A percentile compares a stretch with the other conserved stretches of the same genome.
Evolutionary conservation across 2,888 invertebrate genomes (phyloP).

Genomic region (Lysandra coridon): DNA sequence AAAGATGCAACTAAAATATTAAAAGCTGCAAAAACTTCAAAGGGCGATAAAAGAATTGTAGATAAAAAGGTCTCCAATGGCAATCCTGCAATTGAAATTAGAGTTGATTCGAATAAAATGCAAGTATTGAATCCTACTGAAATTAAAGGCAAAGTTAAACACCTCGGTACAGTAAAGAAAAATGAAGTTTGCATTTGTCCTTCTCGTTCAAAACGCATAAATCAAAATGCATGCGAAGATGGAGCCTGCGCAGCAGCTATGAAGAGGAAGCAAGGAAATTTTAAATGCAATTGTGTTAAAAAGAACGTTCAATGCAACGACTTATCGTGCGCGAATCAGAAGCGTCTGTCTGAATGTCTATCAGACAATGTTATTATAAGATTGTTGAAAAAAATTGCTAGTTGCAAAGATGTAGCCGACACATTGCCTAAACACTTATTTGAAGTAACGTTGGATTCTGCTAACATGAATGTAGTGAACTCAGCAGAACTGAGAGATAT

Average conservation of each 20-base stretch:
- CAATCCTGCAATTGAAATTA: constrained; percentile 48
- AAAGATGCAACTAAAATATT: background rate
- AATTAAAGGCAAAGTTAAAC: constrained; percentile 45
- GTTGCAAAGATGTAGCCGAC: constrained; percentile 23
- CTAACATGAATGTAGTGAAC: constrained; percentile 52
- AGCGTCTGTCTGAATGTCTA: background rate
- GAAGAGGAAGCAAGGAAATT: constrained; percentile 44
- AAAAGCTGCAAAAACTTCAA: background rate
- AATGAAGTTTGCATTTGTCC: constrained; percentile 47
- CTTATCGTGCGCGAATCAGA: constrained; percentile 42
- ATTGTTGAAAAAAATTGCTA: constrained; percentile 28
- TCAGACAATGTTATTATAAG: constrained; percentile 17
- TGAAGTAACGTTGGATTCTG: constrained; percentile 48
- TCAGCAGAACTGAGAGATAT: constrained; percentile 47
- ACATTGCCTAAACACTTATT: constrained; percentile 40
- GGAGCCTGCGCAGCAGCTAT: constrained; percentile 44
- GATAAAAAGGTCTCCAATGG: constrained; percentile 33
- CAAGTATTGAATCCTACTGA: constrained; percentile 48
- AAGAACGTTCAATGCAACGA: constrained; percentile 46
- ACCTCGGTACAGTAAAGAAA: constrained; percentile 40
- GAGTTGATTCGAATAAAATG: constrained; percentile 46
- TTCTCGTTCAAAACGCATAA: constrained; percentile 37
- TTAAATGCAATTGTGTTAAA: constrained; percentile 45
- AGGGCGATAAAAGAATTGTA: background rate
- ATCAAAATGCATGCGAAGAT: constrained; percentile 40